These are phyloP conservation scores for Brachionus calyciflorus DNA, from an alignment of 1,140 invertebrate genomes.

Conservation along the genomic window DNA sequence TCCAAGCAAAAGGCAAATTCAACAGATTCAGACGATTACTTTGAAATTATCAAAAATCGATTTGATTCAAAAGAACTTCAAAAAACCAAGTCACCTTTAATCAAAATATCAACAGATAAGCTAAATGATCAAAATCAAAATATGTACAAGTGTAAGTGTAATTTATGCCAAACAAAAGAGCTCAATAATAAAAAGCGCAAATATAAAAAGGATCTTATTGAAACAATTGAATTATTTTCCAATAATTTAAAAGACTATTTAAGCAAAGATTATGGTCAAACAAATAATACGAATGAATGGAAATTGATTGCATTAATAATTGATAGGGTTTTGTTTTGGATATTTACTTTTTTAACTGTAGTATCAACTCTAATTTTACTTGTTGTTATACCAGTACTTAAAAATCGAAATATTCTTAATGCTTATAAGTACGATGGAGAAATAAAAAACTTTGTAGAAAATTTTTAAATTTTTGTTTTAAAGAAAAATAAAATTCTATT, in stretches of 20 bases:
- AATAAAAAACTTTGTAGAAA: background rate
- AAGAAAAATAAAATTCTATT: no score
- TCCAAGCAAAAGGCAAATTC: background rate
- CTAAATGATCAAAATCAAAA: background rate
- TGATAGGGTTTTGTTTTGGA: conserved; percentile 48
- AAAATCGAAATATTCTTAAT: conserved; percentile 34
- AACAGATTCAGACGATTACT: conserved; percentile 7
- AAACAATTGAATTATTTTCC: background rate
- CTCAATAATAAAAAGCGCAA: background rate
- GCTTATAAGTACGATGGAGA: background rate
- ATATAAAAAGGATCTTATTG: conserved; percentile 6
- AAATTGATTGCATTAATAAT: conserved; percentile 53
- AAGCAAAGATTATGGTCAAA: conserved; percentile 47
- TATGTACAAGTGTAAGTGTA: conserved; percentile 5
- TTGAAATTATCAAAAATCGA: background rate
- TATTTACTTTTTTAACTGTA: conserved; percentile 46
- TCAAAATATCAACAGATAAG: background rate
- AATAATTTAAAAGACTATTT: conserved; percentile 40
- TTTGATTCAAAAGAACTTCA: background rate
- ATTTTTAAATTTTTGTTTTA: background rate
- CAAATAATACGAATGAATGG: conserved; percentile 52
- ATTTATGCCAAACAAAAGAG: background rate
- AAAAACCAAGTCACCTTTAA: background rate
- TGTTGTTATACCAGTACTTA: conserved; percentile 47
- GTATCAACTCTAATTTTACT: conserved; percentile 47